phyloP scores from a whole-genome alignment of 1,140 invertebrate species.

The Scaptomyza montana region DNA sequence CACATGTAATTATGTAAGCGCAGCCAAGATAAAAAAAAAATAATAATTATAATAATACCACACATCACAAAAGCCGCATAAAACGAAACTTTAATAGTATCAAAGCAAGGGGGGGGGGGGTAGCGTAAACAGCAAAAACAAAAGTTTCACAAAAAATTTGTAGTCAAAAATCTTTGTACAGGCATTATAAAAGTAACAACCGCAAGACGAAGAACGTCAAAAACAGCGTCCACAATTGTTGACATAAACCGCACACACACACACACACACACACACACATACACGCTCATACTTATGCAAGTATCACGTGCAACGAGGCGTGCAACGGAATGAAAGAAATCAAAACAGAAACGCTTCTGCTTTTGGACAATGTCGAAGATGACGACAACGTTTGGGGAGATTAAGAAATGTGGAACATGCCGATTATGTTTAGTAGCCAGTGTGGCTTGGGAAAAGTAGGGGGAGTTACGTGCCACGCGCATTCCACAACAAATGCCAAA shows the following conservation, averaged over 20 bases:
- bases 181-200: conserved; percentile 7
- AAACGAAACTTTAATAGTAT: conserved; percentile 59
- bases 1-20: conserved; percentile 60
- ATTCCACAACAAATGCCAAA: conserved; percentile 59
- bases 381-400: conserved; percentile 14
- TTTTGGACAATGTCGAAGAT: neutral
- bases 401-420: conserved; percentile 33
- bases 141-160: conserved; percentile 18
- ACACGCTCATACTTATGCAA: conserved; percentile 3
- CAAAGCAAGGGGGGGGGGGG: conserved; percentile 5
- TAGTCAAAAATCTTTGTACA: conserved; percentile 7
- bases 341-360: neutral
- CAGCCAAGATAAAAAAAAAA: conserved; percentile 30
- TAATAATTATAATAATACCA: conserved; percentile 14
- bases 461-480: conserved; percentile 14
- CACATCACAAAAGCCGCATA: conserved; percentile 17
- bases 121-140: conserved; percentile 5
- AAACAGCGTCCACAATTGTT: conserved; percentile 12
- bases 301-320: conserved; percentile 10
- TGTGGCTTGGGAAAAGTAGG: neutral
- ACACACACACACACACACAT: conserved; percentile 8
- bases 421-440: conserved; percentile 4
- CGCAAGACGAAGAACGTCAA: conserved; percentile 1
- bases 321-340: neutral
- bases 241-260: conserved; percentile 20